These are phyloP conservation scores for Alosa sapidissima DNA, from an alignment of 2,797 vertebrate genomes.

Conservation along the genomic window DNA sequence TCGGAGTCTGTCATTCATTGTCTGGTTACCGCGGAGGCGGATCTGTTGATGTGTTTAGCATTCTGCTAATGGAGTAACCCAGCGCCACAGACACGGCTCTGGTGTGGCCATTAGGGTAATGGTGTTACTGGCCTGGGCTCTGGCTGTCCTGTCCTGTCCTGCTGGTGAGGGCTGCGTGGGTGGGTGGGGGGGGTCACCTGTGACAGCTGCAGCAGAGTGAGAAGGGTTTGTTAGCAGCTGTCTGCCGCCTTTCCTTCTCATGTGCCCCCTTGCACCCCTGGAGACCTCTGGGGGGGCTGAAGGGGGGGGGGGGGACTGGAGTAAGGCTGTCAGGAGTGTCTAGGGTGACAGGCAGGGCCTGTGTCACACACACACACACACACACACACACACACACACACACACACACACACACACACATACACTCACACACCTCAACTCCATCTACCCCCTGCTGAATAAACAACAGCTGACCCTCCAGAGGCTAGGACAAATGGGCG, in stretches of 20 bases:
- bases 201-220: not conserved
- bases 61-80: not conserved
- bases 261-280: not conserved
- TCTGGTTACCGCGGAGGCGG: not conserved
- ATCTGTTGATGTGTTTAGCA: not conserved
- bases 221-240: conserved; percentile 1
- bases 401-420: conserved; percentile 20
- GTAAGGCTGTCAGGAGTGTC: not conserved
- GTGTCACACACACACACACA: conserved; percentile 8
- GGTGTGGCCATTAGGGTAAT: not conserved
- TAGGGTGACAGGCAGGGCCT: conserved; percentile 4
- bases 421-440: not conserved
- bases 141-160: not conserved
- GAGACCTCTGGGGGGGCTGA: not conserved
- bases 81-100: no score
- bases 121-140: not conserved
- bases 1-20: not conserved
- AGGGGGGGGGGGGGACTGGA: not conserved
- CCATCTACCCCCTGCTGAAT: conserved; percentile 1
- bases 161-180: not conserved
- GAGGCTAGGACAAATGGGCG: not conserved
- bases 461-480: conserved; percentile 48
- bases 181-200: not conserved
- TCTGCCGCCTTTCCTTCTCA: not conserved
- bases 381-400: conserved; percentile 26